A percentile compares a stretch with the other conserved stretches of the same genome.
phyloP scores from a whole-genome alignment of 2,888 invertebrate genomes.

The Scrobipalpa atriplicella region DNA sequence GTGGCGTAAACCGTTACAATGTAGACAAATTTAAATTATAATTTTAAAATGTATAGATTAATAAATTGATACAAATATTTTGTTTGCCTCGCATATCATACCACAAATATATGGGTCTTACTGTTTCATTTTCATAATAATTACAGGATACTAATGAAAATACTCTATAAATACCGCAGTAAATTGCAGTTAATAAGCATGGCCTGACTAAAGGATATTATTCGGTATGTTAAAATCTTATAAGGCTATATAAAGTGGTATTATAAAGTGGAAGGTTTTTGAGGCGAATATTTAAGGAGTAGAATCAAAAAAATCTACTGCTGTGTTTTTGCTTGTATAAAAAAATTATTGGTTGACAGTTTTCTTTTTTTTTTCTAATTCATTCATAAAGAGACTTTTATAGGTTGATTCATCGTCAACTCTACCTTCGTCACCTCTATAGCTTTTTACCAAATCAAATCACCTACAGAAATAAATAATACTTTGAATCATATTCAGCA shows the following conservation, averaged over 20 bases:
- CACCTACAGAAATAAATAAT: too few relatives aligned
- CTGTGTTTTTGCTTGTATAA: too few relatives aligned
- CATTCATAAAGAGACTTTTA: too few relatives aligned
- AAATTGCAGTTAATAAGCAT: slow-evolving; percentile 3
- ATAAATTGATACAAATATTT: too few relatives aligned
- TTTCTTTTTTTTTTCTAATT: too few relatives aligned
- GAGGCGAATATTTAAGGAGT: neutral
- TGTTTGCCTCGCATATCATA: neutral
- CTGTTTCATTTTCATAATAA: neutral
- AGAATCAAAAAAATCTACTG: neutral
- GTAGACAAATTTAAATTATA: too few relatives aligned
- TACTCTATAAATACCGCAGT: neutral
- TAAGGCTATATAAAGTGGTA: neutral
- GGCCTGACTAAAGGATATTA: slow-evolving; percentile 6
- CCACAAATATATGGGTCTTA: neutral
- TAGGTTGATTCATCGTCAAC: too few relatives aligned
- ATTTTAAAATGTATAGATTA: too few relatives aligned
- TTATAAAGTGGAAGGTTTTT: neutral
- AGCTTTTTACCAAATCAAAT: too few relatives aligned
- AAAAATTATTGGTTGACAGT: too few relatives aligned
- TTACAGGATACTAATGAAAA: neutral
- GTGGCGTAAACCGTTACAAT: too few relatives aligned
- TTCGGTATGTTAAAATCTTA: neutral
- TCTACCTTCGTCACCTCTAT: too few relatives aligned
- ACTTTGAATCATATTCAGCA: neutral